Evolutionary conservation across 92 coral and sea anemone species (phyloP), one percentile per base, ranked within the genome.

Genomic region (Heliopora coerulea): DNA sequence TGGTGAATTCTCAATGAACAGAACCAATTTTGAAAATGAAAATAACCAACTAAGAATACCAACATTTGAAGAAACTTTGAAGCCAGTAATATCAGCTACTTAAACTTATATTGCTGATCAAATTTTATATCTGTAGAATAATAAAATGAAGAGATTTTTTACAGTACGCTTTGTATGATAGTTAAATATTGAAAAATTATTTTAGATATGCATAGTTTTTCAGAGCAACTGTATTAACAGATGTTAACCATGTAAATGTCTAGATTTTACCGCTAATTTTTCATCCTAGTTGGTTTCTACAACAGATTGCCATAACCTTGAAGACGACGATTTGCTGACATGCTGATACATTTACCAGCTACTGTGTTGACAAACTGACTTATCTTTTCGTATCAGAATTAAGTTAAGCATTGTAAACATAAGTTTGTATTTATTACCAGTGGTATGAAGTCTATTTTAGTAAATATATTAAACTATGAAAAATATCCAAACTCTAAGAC

Each of bases 31-130:
- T 91, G 97, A 91, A 26, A 62, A 62, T 62, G 41, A 32, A 13
- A 70, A 20, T 70, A 58, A 28, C 33, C 61, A 70, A 34, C 34
- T 70, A 31, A 35, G 56, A 34, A 95, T 95, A 15, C 99, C 99
- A 15, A 95, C 99, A 41, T 95, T 95, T 82, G 99, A 90, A 56
- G 99, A 95, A 54, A 91, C 96, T 12, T 83, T 95, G 35, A 95
- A 95, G 56, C 99, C 99, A 8, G 83, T 95, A 21, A 54, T 91
- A 33, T 85, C 86, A 35, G 85, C 88, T 4, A 79, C 34, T 37
- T 77, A 73, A 62, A 15, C 2, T 7, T 46, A 37, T 37, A 37
- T 4, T 37, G 11, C 11, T 37, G 42, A 37, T 37, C 6, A 37
- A 37, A 37, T 37, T 37, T 37, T 15, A 46, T 46, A 46, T n/a